Evolutionary conservation across 2,113 vertebrate species (phyloP).

Genomic region (Empidonax traillii): DNA sequence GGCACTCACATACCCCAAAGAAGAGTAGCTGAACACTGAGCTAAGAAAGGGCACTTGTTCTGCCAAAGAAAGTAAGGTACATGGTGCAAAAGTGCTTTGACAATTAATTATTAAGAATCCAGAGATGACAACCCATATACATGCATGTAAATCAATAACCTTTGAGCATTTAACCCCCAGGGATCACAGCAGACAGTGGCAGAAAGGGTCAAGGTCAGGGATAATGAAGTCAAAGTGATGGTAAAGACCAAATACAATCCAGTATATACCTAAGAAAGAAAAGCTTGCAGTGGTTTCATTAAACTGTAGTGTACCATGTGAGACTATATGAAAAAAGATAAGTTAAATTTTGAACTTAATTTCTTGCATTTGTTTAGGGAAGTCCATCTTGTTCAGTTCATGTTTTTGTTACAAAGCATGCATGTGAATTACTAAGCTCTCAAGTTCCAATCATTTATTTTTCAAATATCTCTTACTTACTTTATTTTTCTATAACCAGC

Average conservation of each 20-base stretch:
- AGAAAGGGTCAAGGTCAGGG: slow-evolving; percentile 6
- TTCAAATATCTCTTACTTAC: not conserved
- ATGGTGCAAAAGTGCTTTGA: not conserved
- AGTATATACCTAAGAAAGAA: not conserved
- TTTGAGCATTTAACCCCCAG: not conserved
- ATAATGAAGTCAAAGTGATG: not conserved
- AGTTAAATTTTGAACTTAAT: not conserved
- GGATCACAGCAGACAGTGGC: not conserved
- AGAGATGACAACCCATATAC: slow-evolving; percentile 23
- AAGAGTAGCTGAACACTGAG: not conserved
- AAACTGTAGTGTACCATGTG: not conserved
- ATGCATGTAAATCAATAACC: not conserved
- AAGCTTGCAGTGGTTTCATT: not conserved
- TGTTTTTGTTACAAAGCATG: not conserved
- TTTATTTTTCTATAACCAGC: not conserved
- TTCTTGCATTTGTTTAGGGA: not conserved
- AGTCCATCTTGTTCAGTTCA: not conserved
- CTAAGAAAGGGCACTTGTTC: not conserved
- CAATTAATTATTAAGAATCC: slow-evolving; percentile 54
- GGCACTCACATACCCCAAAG: not conserved
- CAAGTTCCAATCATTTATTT: not conserved
- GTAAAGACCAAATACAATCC: not conserved
- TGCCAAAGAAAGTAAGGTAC: not conserved
- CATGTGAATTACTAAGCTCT: not conserved
- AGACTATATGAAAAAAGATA: not conserved